Evolutionary conservation across 2,797 vertebrate genomes (phyloP).

Genomic region (Oreonectes daqikongensis): DNA sequence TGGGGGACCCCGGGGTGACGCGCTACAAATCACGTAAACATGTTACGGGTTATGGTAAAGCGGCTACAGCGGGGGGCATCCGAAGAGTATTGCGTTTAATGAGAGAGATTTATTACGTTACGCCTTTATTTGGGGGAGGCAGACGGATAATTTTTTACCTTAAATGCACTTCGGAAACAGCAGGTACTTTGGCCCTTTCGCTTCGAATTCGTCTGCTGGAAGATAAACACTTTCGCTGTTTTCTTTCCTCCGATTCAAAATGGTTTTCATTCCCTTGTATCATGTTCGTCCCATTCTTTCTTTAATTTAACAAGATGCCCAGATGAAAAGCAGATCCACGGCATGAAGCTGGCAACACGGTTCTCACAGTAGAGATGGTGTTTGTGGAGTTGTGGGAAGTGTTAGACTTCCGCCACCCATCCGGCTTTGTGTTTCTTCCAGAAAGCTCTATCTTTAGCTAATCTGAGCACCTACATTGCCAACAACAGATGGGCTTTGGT

Average conservation of each 20-base stretch:
- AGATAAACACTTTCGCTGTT: slow-evolving; percentile 1
- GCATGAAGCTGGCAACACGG: neutral
- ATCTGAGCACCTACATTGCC: neutral
- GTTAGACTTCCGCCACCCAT: neutral
- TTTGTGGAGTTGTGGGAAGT: slow-evolving; percentile 1
- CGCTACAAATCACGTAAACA: slow-evolving; percentile 50
- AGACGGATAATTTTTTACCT: slow-evolving; percentile 37
- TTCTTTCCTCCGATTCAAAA: too few species aligned
- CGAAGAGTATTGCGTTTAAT: slow-evolving; percentile 45
- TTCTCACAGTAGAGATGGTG: neutral
- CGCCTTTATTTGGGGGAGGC: slow-evolving; percentile 32
- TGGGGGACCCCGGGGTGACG: slow-evolving; percentile 52
- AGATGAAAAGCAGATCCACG: slow-evolving; percentile 6
- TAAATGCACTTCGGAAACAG: slow-evolving; percentile 44
- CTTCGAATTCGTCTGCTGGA: slow-evolving; percentile 10
- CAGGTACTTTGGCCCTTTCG: slow-evolving; percentile 1
- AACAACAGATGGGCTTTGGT: neutral
- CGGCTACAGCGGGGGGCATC: slow-evolving; percentile 30
- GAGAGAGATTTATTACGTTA: slow-evolving; percentile 53
- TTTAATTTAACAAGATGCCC: neutral
- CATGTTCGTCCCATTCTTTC: neutral
- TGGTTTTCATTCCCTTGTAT: neutral
- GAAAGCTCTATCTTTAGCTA: neutral
- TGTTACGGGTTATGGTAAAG: slow-evolving; percentile 49
- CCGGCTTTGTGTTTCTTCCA: neutral